Evolutionary conservation across 1,140 invertebrate species (phyloP).

Genomic region (Nixonia krombeini): DNA sequence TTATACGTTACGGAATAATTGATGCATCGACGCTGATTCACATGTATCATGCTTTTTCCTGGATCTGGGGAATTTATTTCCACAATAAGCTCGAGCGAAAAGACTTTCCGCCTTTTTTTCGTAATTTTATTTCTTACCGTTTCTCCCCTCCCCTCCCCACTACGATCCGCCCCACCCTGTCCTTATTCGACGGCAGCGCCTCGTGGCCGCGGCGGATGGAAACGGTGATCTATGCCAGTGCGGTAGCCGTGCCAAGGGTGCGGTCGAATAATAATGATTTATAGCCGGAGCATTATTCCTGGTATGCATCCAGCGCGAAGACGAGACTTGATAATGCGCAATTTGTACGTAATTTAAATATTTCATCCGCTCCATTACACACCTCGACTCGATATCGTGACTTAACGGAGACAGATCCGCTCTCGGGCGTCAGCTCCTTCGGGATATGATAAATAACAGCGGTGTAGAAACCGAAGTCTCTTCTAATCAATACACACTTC

Average conservation of each 20-base stretch:
- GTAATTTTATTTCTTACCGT: constrained; percentile 4
- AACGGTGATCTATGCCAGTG: constrained; percentile 42
- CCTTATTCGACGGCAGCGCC: too few species aligned
- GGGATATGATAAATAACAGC: too few species aligned
- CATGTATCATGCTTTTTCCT: neutral
- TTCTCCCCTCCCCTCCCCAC: too few species aligned
- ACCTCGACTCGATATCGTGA: constrained; percentile 5
- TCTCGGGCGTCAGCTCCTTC: too few species aligned
- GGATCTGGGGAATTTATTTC: constrained; percentile 23
- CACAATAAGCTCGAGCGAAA: constrained; percentile 8
- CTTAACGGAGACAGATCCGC: neutral
- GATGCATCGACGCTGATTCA: neutral
- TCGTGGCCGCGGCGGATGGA: too few species aligned
- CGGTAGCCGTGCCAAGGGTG: constrained; percentile 41
- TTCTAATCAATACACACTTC: too few species aligned
- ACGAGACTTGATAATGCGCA: constrained; percentile 32
- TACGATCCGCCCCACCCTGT: too few species aligned
- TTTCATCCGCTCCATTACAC: constrained; percentile 22
- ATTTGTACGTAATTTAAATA: constrained; percentile 50
- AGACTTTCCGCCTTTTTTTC: neutral
- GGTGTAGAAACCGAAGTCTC: too few species aligned
- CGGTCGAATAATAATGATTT: constrained; percentile 62
- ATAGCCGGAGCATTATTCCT: constrained; percentile 46
- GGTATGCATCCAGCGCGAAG: constrained; percentile 14
- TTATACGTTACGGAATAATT: neutral